phyloP scores from a whole-genome alignment of 2,888 invertebrate genomes.

The Flabesymbios commensalis region DNA sequence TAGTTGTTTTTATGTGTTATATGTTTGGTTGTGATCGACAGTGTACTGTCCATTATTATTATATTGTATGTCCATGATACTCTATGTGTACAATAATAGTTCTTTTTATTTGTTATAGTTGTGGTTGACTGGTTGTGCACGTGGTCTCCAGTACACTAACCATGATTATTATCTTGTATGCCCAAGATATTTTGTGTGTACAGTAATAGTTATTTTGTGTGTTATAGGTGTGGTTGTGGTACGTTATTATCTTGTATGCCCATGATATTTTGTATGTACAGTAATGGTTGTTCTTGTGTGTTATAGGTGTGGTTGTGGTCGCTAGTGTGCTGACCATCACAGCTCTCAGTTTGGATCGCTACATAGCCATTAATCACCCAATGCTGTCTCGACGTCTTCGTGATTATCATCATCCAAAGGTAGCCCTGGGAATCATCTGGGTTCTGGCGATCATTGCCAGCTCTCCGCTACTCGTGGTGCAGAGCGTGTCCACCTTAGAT shows the following conservation, averaged over 20 bases:
- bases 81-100: too few species aligned
- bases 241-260: too few species aligned
- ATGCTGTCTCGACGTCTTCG: constrained; percentile 75
- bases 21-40: constrained; percentile 72
- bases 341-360: constrained; percentile 76
- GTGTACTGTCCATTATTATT: constrained; percentile 80
- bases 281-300: constrained; percentile 40
- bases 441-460: constrained; percentile 71
- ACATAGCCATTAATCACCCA: constrained; percentile 73
- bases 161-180: too few species aligned
- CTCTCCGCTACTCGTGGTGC: constrained; percentile 69
- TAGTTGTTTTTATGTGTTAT: constrained; percentile 43
- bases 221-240: too few species aligned
- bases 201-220: too few species aligned
- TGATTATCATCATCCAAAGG: constrained; percentile 70
- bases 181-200: too few species aligned
- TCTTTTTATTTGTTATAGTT: too few species aligned
- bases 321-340: constrained; percentile 80
- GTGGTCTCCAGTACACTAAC: too few species aligned
- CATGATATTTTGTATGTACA: too few species aligned
- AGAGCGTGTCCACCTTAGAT: constrained; percentile 47
- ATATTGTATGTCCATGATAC: too few species aligned
- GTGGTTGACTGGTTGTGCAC: too few species aligned
- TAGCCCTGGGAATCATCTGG: constrained; percentile 70
- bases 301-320: constrained; percentile 68